Evolutionary conservation across 2,888 invertebrate genomes (phyloP), one percentile per base, ranked within the genome.

Genomic region (Drosophila paramelanica): DNA sequence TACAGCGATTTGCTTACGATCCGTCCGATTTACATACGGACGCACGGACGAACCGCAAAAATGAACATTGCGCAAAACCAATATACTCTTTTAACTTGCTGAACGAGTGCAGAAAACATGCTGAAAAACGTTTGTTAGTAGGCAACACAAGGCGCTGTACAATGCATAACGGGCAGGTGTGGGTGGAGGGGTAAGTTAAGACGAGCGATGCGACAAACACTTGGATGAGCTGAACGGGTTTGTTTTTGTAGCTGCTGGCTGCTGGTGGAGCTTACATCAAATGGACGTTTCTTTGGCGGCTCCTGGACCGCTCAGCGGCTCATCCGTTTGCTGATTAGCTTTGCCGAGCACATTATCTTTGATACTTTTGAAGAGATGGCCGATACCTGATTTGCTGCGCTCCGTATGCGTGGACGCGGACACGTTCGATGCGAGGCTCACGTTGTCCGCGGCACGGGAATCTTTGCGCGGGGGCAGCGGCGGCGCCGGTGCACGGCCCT

Each of bases 401-500:
- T 70, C 74, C 66, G 58, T 52, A 33, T 66, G 73, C 33, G 17
- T 67, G 51, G 70, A 62, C 7, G 17, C 67, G 51, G 70, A 62
- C 7, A 42, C 53, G 52, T 73, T 82, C 58, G 78, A 87, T 53
- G 57, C 64, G 38, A 72, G 45, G 60, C 78, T 75, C 46, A 72
- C 64, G 43, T 60, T 76, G 67, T 88, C 80, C 25, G 41, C 61
- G 1, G 53, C 27, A 14, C 36, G 51, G 14, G 45, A 39, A 0
- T 71, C 71, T 31, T 42, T 61, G 5, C 71, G 69, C 0, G 73
- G 70, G 23, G 79, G 64, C 53, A 91, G 80, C 7, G 49, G 92
- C 5, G 88, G 84, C 2, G 92, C 87, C 5, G 85, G 86, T 17
- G 92, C 92, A 59, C 86, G 90, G 3, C 92, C 92, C 66, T 92